phyloP scores from a whole-genome alignment of 2,888 invertebrate genomes.

The Unio delphinus region DNA sequence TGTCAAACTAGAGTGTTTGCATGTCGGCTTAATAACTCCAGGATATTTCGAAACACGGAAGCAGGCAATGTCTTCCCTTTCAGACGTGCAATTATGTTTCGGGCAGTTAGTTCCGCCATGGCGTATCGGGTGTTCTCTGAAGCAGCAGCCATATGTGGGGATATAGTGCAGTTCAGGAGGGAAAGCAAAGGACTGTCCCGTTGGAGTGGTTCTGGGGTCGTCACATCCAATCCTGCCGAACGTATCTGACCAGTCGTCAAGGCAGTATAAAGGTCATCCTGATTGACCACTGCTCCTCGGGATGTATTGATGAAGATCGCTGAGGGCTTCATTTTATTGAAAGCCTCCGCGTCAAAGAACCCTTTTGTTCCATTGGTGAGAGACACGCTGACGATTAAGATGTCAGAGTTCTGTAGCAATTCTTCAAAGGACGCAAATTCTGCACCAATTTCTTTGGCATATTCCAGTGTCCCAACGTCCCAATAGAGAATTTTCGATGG shows the following conservation, averaged over 20 bases:
- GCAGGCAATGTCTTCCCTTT: conserved; percentile 79
- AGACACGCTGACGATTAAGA: conserved; percentile 86
- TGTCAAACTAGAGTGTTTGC: too few relatives aligned
- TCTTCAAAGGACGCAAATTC: conserved; percentile 80
- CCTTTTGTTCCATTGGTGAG: conserved; percentile 80
- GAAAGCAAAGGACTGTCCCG: conserved; percentile 82
- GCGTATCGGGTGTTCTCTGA: conserved; percentile 82
- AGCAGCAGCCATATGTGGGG: conserved; percentile 91
- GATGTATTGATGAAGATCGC: conserved; percentile 91
- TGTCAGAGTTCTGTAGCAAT: conserved; percentile 84
- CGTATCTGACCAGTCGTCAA: conserved; percentile 80
- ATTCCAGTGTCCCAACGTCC: conserved; percentile 78
- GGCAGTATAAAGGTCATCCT: conserved; percentile 83
- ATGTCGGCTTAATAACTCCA: too few relatives aligned
- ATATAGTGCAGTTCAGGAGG: conserved; percentile 84
- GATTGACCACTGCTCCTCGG: conserved; percentile 78
- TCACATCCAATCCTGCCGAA: conserved; percentile 92
- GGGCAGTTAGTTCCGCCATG: conserved; percentile 84
- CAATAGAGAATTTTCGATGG: conserved; percentile 82
- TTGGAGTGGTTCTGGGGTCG: conserved; percentile 90
- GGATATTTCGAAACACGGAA: conserved; percentile 15
- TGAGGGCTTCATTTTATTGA: conserved; percentile 87
- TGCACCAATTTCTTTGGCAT: conserved; percentile 76
- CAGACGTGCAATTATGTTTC: conserved; percentile 84
- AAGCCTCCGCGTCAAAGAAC: conserved; percentile 84